Base-by-base conservation (phyloP, 2,113 vertebrate species). In the Gallinago media region DNA sequence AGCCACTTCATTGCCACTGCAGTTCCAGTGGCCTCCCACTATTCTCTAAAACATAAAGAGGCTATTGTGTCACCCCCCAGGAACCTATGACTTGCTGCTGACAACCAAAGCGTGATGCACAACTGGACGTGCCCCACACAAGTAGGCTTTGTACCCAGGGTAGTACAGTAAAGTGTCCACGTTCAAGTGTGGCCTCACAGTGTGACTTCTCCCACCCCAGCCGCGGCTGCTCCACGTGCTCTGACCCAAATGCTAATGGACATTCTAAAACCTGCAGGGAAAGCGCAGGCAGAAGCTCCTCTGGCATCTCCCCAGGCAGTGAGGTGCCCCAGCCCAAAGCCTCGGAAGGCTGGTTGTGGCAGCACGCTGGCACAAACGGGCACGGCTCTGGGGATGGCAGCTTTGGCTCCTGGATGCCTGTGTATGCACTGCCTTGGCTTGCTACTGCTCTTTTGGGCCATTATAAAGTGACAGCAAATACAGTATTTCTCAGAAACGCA, bases 1-100 rank as follows among this genome's bases (percentile, higher is more conserved):
- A 34, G 52, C 27, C 54, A 9, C 42, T 88, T 82, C 90, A 88
- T 75, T 2, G 6, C 78, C 3, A 7, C n/a, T 59, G 1, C 0
- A 8, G 42, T 89, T 63, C 66, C 77, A 94, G 12, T 3, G 66
- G 74, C 81, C 74, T 92, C 81, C 78, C 0, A 1, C 75, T 90
- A 72, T 87, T 94, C 88, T 95, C 55, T 44, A 44, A 58, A 50
- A 52, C 82, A 92, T 85, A 94, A 97, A 92, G 94, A 82, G 42
- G 62, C 89, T 75, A 85, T 93, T 92, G 92, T 95, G 88, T 78
- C 90, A 79, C 61, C 66, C 42, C 46, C 62, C 62, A 89, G 92
- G 74, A 94, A 74, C 52, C 61, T 81, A 72, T 29, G 87, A 42
- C 77, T 34, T 34, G 77, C 80, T 3, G 15, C 36, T 87, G 95